phyloP scores from a whole-genome alignment of 2,888 invertebrate species.

The Auanema freiburgensis region DNA sequence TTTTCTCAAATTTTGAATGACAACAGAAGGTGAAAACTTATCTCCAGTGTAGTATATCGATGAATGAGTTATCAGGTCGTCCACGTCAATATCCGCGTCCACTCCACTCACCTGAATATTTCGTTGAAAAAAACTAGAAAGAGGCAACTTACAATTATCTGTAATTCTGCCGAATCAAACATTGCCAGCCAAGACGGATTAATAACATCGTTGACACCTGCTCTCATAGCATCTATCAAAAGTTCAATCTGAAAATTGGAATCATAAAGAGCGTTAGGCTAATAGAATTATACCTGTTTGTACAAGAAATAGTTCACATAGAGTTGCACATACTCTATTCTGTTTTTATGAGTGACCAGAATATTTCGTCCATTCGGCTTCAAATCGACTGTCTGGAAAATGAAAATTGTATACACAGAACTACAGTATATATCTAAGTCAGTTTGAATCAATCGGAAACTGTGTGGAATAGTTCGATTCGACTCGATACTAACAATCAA shows the following conservation, averaged over 20 bases:
- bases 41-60: constrained; percentile 6
- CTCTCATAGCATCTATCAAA: constrained; percentile 84
- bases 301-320: constrained; percentile 95
- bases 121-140: too few species aligned
- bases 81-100: constrained; percentile 20
- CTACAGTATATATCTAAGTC: too few species aligned
- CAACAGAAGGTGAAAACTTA: neutral
- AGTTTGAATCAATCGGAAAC: too few species aligned
- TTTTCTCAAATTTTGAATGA: constrained; percentile 6
- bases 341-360: constrained; percentile 85
- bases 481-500: too few species aligned
- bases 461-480: too few species aligned
- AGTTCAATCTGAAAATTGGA: constrained; percentile 69
- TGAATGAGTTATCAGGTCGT: constrained; percentile 13
- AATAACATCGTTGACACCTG: constrained; percentile 86
- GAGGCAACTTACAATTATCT: constrained; percentile 74
- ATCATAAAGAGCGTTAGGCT: too few species aligned
- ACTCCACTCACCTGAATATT: constrained; percentile 18
- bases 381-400: constrained; percentile 74
- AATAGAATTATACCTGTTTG: constrained; percentile 72
- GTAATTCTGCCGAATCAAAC: constrained; percentile 89
- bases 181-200: constrained; percentile 88
- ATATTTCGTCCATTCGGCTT: constrained; percentile 87
- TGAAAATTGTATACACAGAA: too few species aligned
- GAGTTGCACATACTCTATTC: constrained; percentile 92